Percentiles rank a stretch among this genome's conserved stretches.
Evolutionary conservation across 2,888 invertebrate species (phyloP).

Genomic region (Matsumyia berberina): DNA sequence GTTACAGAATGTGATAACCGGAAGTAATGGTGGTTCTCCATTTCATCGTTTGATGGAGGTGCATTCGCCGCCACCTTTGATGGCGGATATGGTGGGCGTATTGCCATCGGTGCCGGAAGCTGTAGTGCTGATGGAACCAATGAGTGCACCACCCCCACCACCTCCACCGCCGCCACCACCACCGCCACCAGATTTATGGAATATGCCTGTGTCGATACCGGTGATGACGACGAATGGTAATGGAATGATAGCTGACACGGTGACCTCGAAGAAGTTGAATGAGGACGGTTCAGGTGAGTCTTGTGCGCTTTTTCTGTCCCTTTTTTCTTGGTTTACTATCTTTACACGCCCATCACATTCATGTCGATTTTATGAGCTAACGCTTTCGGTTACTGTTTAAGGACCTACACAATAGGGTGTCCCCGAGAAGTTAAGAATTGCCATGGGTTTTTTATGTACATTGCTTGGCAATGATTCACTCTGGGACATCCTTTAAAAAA

Average conservation of each 20-base stretch:
- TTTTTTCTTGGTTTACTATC: conserved; percentile 34
- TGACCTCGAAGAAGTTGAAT: conserved; percentile 23
- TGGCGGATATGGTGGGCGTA: conserved; percentile 36
- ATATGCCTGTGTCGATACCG: conserved; percentile 65
- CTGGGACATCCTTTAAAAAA: not conserved
- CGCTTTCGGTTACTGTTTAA: conserved; percentile 37
- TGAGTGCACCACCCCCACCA: conserved; percentile 75
- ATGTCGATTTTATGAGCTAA: conserved; percentile 62
- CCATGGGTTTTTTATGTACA: too few species aligned
- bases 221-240: conserved; percentile 38
- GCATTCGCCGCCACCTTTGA: conserved; percentile 51
- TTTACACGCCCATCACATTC: conserved; percentile 53
- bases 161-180: conserved; percentile 82
- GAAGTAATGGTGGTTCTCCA: conserved; percentile 55
- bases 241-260: conserved; percentile 36
- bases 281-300: conserved; percentile 63
- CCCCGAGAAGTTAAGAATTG: not conserved
- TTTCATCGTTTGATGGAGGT: conserved; percentile 64
- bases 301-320: conserved; percentile 52
- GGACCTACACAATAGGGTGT: conserved; percentile 6
- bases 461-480: too few species aligned
- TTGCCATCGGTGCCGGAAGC: conserved; percentile 58
- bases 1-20: conserved; percentile 59
- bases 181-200: conserved; percentile 81
- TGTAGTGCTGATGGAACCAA: conserved; percentile 55